phyloP scores from a whole-genome alignment of 2,797 vertebrate species.

The Labroides dimidiatus region DNA sequence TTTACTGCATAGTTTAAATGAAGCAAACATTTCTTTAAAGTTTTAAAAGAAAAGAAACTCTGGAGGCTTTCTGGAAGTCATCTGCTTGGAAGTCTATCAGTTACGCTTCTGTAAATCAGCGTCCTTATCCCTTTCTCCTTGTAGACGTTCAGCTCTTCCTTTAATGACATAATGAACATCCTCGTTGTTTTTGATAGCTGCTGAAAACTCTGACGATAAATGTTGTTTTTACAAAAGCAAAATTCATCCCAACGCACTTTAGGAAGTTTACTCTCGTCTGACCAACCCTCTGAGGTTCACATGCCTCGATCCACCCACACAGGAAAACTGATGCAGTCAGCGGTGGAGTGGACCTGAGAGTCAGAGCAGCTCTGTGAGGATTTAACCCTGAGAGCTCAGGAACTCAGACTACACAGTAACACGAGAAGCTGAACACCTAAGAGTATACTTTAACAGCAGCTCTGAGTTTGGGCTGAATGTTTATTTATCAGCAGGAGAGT shows the following conservation, averaged over 20 bases:
- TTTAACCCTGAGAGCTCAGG: neutral
- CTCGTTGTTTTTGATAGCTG: constrained; percentile 34
- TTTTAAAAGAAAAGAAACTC: constrained; percentile 30
- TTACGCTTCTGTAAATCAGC: constrained; percentile 48
- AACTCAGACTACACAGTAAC: neutral
- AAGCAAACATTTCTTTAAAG: constrained; percentile 24
- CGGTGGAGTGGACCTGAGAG: neutral
- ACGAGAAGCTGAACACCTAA: neutral
- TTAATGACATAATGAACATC: constrained; percentile 58
- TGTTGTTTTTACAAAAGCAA: constrained; percentile 37
- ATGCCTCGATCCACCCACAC: constrained; percentile 27
- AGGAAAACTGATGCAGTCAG: constrained; percentile 4
- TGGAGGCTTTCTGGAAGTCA: constrained; percentile 26
- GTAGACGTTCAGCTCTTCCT: constrained; percentile 24
- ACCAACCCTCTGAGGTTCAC: constrained; percentile 17
- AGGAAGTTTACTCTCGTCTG: constrained; percentile 22
- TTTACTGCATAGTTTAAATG: constrained; percentile 44
- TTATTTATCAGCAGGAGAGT: neutral
- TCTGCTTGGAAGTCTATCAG: constrained; percentile 41
- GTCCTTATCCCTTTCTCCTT: constrained; percentile 35
- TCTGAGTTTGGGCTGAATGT: neutral
- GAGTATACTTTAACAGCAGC: neutral
- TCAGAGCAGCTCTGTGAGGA: neutral
- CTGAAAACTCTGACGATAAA: constrained; percentile 27
- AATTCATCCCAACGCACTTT: constrained; percentile 22